These are phyloP conservation scores for Bicyclus anynana DNA, from an alignment of 1,140 invertebrate genomes.

Conservation along the genomic window DNA sequence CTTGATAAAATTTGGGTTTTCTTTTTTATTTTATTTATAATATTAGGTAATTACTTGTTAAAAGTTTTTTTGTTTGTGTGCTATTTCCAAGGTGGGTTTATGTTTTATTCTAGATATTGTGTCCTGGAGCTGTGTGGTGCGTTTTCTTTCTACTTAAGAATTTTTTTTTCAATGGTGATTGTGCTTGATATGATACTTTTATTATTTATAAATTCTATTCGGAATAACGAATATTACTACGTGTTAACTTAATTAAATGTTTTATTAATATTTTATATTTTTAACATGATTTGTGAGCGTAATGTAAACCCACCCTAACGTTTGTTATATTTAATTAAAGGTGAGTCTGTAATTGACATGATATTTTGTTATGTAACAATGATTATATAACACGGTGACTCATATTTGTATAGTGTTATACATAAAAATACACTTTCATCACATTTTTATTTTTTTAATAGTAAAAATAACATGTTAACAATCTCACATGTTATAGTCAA, in stretches of 20 bases:
- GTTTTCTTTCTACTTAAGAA: too few species aligned
- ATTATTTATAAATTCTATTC: too few species aligned
- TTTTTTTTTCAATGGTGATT: too few species aligned
- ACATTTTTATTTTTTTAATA: not conserved
- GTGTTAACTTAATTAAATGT: too few species aligned
- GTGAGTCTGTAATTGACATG: too few species aligned
- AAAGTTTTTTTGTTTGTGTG: not conserved
- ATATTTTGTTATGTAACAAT: too few species aligned
- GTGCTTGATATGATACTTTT: too few species aligned
- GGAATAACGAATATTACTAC: too few species aligned
- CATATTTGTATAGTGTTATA: not conserved
- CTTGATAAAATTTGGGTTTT: not conserved
- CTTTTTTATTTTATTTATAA: not conserved
- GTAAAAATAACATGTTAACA: not conserved
- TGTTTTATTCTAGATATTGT: too few species aligned
- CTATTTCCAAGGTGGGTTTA: not conserved
- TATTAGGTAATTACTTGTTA: not conserved
- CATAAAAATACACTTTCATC: not conserved
- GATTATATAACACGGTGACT: too few species aligned
- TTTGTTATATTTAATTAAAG: not conserved
- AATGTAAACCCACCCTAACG: not conserved
- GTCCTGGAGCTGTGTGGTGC: too few species aligned
- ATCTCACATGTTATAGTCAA: too few species aligned
- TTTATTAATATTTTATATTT: not conserved
- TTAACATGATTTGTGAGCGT: not conserved